Base-by-base conservation (phyloP, 2,113 vertebrate genomes). In the Heterotis niloticus region DNA sequence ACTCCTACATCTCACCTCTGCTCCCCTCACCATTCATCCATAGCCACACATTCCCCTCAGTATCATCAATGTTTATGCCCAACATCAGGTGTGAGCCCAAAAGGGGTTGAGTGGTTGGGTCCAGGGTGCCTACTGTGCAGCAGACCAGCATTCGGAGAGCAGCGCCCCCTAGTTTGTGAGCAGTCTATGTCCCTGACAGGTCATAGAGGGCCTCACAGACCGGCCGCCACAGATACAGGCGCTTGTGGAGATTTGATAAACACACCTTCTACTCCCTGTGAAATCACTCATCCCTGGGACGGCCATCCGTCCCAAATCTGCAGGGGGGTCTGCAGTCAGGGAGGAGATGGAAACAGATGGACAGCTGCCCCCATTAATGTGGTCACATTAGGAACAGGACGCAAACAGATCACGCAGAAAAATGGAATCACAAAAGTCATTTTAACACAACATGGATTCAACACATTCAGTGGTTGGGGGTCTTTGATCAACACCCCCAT, bases 31-130 rank as follows among this genome's bases (percentile, higher is more conserved):
- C 91, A 94, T 91, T 88, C 91, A 57, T 88, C 90, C 88, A 91
- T 88, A 94, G 91, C 93, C 94, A 93, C 95, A 93, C 96, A 95
- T 95, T 91, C 96, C 94, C 93, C 92, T 94, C 28, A 44, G 7
- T 7, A 44, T 2, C 7, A 7, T 7, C 34, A 7, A 44, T 44
- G 34, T 44, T 4, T 4, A 44, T 7, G 7, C 34, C 2, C 34
- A 44, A 44, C 7, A 7, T 44, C 34, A 44, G 34, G 3, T 91
- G 90, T 90, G 85, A 82, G 89, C 85, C 88, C 87, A 92, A 85
- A 80, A 54, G 17, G 34, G 13, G 11, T 85, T 81, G 83, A 84
- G 86, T 77, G 80, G 82, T 83, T 82, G 84, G 83, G 81, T 87
- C 85, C 94, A 96, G 97, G 94, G 95, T 95, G 94, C 95, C 96